Evolutionary conservation across 2,888 invertebrate genomes (phyloP).

Genomic region (Bruchidius siliquastri): DNA sequence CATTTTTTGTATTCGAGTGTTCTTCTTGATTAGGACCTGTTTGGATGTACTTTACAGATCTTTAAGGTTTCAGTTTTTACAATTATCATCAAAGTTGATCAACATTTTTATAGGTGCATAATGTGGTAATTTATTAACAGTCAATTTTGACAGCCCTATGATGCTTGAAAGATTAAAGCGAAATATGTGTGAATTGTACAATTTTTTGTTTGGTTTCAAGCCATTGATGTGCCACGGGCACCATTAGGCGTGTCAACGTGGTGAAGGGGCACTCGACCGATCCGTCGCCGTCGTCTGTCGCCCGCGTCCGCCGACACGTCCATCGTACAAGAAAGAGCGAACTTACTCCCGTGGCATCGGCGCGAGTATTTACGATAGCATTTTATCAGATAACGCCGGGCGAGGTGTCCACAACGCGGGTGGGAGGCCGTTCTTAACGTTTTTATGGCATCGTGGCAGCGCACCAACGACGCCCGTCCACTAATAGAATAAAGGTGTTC

Average conservation of each 20-base stretch:
- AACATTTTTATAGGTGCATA: no score
- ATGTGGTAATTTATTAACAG: no score
- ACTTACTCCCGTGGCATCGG: slow-evolving; percentile 3
- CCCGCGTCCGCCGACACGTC: not conserved
- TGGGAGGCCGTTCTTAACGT: slow-evolving; percentile 37
- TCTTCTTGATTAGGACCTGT: no score
- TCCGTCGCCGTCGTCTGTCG: not conserved
- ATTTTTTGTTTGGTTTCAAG: no score
- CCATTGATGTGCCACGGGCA: no score
- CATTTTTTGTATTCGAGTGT: no score
- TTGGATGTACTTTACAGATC: no score
- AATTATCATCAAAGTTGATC: no score
- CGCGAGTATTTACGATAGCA: slow-evolving; percentile 35
- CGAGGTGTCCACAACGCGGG: slow-evolving; percentile 37
- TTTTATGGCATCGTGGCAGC: slow-evolving; percentile 27
- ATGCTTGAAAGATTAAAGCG: no score
- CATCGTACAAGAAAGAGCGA: slow-evolving; percentile 1
- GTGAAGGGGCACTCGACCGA: not conserved
- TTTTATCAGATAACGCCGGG: slow-evolving; percentile 36
- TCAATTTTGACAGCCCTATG: no score
- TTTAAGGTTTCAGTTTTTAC: no score
- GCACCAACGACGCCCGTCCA: slow-evolving; percentile 18
- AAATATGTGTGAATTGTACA: no score
- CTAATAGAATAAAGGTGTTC: slow-evolving; percentile 38
- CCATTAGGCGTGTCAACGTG: not conserved